Evolutionary conservation across 1,140 invertebrate genomes (phyloP), one percentile per base, ranked within the genome.

Genomic region (Palaemon carinicauda): DNA sequence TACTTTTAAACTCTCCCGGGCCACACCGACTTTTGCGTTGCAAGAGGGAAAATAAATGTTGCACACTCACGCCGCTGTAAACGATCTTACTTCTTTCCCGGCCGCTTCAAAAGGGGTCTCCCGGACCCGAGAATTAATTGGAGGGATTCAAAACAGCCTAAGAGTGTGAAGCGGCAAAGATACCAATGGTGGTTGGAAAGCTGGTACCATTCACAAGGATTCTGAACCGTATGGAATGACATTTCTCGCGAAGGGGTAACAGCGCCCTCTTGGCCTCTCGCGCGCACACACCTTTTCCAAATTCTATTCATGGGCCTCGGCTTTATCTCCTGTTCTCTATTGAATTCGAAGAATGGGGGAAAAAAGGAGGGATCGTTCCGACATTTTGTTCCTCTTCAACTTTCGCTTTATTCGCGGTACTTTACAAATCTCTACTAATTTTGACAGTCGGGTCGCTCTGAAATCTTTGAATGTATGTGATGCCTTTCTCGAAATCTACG

Each of bases 51-150:
- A 71, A 27, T 27, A 71, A 33, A 33, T 29, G 24, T 27, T 29
- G 69, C 15, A 29, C 33, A 19, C 53, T 74, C 33, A 53, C 51
- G 69, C 52, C 29, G 71, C 41, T 56, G 81, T 75, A 83, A 83
- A 75, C 53, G 81, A 83, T 83, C 81, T 83, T n/a, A 31, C 51
- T 80, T 80, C 78, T 65, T 56, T 56, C 53, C 78, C 29, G 78
- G 31, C 9, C 24, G 41, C 41, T 41, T 41, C 19, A 60, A 41
- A 53, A 65, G 65, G 29, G 53, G 31, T n/a, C 78, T 65, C 78
- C 78, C 54, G 78, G 54, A 65, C 54, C 54, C 78, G 53, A 65
- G 54, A 80, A 56, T 53, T 41, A 65, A 56, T 80, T 80, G 54
- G 54, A 56, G 21, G 78, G 54, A 80, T 56, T 56, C 52, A 56